Evolutionary conservation across 1,140 invertebrate species (phyloP), one percentile per base, ranked within the genome.

Genomic region (Pissodes strobi): DNA sequence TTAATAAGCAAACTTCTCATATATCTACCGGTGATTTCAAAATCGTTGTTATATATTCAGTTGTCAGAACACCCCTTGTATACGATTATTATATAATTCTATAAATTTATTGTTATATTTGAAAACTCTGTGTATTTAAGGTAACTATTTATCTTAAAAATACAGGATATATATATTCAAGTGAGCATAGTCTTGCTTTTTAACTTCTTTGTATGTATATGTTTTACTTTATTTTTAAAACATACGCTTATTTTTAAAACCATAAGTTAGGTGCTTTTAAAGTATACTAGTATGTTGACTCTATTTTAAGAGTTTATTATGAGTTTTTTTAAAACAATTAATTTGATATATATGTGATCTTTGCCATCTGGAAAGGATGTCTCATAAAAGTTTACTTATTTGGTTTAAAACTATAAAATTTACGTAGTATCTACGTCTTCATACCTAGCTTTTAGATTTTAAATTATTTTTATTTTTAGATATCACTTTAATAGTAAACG

Each of bases 341-440:
- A n/a, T n/a, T n/a, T n/a, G n/a, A n/a, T n/a, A n/a, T n/a, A n/a
- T n/a, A n/a, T n/a, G n/a, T n/a, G n/a, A n/a, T n/a, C n/a, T n/a
- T n/a, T n/a, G n/a, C n/a, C n/a, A n/a, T n/a, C n/a, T n/a, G n/a
- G n/a, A n/a, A n/a, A n/a, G n/a, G n/a, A n/a, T n/a, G n/a, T n/a
- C n/a, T n/a, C n/a, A n/a, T n/a, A n/a, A n/a, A n/a, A n/a, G n/a
- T n/a, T n/a, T n/a, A n/a, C n/a, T n/a, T n/a, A n/a, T n/a, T n/a
- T n/a, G n/a, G n/a, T n/a, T n/a, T n/a, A n/a, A n/a, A n/a, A n/a
- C n/a, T n/a, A n/a, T n/a, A n/a, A n/a, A n/a, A n/a, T 18, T 59
- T 46, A 22, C 57, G 57, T 59, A 49, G 57, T 48, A 59, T 59
- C 57, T 59, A 59, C 57, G 57, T 59, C 4, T 51, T n/a, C n/a